Base-by-base conservation (phyloP, 2,888 invertebrate species). In the Aleiodes testaceus region DNA sequence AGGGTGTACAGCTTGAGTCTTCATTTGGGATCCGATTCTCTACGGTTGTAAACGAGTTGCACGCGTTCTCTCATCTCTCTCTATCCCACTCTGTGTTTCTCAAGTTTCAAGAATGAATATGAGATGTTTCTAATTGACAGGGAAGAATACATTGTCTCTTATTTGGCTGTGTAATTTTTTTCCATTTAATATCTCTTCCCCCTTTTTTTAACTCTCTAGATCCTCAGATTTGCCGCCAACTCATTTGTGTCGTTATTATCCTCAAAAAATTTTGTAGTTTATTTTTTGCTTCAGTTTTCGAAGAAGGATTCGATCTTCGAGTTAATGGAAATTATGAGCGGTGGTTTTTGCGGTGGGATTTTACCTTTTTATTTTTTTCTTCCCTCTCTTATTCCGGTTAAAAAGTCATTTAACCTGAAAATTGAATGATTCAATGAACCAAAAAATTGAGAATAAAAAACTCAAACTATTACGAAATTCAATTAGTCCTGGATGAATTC, bases 81-180 rank as follows among this genome's bases (percentile, higher is more conserved):
- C 52, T 36, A 36, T 30, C 44, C 18, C 22, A 47, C 69, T 69
- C 59, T 26, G 68, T 59, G 49, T 70, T 52, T 47, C 36, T 30
- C 30, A 12, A 42, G 47, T 20, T 55, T 59, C 36, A 59, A 59
- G 59, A 59, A 59, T 59, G 42, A 59, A 36, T 59, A 59, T 59
- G 59, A 42, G 53, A 53, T 68, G 53, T 73, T 68, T 70, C 80
- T 85, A 84, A 85, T 85, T 85, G 82, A 81, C 83, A 82, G 80
- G 78, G 80, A 81, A 47, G 36, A 59, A 83, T 79, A 83, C 82
- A 84, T 84, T 82, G 84, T 84, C 81, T 83, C 77, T 78, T 63
- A 52, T 64, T 30, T 55, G 55, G 50, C 20, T 52, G 26, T 49
- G 50, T 26, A 30, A 50, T 55, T 65, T 49, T 26, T 63, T 47